Evolutionary conservation across 2,888 invertebrate species (phyloP), one percentile per base, ranked within the genome.

Genomic region (Altica lythri): DNA sequence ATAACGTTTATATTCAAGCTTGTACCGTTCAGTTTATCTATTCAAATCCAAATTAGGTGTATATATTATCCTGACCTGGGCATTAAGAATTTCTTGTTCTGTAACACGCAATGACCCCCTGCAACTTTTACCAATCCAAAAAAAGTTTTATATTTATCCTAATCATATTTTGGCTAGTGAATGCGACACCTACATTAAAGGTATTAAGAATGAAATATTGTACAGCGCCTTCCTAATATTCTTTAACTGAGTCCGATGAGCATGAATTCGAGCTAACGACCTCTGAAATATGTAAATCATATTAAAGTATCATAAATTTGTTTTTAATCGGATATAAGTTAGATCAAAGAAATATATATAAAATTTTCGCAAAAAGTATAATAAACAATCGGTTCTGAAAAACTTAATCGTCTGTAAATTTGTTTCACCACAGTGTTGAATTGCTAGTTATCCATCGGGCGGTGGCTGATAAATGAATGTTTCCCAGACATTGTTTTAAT

Each of bases 131-230:
- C 25, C 25, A 40, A 40, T 27, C 19, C 19, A 45, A 34, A 45
- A 45, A 45, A 34, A 32, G n/a, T n/a, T n/a, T n/a, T n/a, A 45
- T 45, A 19, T 14, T 45, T 45, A 34, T 45, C 22, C 19, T 45
- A 32, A 45, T 5, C 30, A 44, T 16, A 32, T 16, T 45, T 45
- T 45, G 19, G 34, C 17, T 18, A 44, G 30, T 17, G 18, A 44
- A 42, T 25, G 18, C 40, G 34, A 42, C 42, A 42, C 42, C 42
- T 42, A 42, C 42, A 34, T 34, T 27, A n/a, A 13, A 2, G 2
- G 42, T 34, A 45, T 45, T 34, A 45, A 22, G n/a, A 22, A 12
- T 45, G 22, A 45, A 45, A 34, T 34, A 45, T 45, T 45, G 32
- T 34, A 13, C 45, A 45, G 22, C 19, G 32, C 19, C 18, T 18